Percentiles rank a stretch among this genome's conserved stretches.
Conservation (phyloP, 2,888 invertebrate species). For the Lepidocyrtinus sp. region DNA sequence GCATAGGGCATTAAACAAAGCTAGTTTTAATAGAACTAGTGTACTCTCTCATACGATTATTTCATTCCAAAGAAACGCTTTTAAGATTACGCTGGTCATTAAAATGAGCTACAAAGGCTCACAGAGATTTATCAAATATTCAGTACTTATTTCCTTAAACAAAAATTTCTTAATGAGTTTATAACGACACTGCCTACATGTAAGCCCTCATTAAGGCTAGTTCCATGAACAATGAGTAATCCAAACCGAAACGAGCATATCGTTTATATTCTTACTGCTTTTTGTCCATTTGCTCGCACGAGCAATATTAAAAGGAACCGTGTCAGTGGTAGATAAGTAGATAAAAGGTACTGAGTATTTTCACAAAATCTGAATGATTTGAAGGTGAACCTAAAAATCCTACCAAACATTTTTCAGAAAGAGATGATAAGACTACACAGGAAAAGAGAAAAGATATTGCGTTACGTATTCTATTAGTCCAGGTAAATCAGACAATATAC, state of each 20-base stretch:
- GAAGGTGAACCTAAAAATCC: not conserved
- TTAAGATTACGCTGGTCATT: not conserved
- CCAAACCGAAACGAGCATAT: not conserved
- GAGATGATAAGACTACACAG: not conserved
- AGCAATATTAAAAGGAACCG: not conserved
- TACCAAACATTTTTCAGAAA: not conserved
- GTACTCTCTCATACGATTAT: not conserved
- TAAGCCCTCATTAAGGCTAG: not conserved
- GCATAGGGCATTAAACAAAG: not conserved
- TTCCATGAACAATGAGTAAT: not conserved
- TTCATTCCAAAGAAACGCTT: not conserved
- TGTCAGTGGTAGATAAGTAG: not conserved
- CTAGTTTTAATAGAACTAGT: conserved; percentile 9
- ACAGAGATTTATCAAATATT: no score
- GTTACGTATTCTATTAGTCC: not conserved
- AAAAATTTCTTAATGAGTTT: not conserved
- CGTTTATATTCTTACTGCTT: no score
- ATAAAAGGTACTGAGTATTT: no score
- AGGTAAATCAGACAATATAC: not conserved
- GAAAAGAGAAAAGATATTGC: not conserved
- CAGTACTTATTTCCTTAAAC: not conserved
- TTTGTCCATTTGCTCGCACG: no score
- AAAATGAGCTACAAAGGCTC: not conserved
- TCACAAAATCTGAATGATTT: no score
- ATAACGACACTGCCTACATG: not conserved